Conservation (phyloP, 2,113 vertebrate species). For the Equus przewalskii region DNA sequence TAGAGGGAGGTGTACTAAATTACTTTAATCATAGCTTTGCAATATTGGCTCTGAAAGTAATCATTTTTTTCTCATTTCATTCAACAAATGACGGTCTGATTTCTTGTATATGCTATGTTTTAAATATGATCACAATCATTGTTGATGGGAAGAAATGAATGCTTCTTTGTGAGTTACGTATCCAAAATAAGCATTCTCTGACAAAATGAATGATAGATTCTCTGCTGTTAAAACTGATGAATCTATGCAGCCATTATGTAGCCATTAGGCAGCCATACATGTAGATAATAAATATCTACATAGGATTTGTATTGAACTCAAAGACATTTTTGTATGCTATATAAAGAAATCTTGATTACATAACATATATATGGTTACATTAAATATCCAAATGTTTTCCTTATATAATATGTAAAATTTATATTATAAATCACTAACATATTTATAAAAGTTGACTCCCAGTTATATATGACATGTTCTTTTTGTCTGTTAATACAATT, state of each 20-base stretch:
- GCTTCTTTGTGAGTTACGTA: constrained; percentile 8
- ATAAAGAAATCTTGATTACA: background rate
- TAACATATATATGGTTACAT: background rate
- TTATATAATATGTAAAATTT: background rate
- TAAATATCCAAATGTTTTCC: background rate
- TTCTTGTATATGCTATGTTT: background rate
- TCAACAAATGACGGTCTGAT: constrained; percentile 25
- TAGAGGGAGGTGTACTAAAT: background rate
- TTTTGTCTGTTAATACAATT: background rate
- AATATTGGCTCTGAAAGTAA: background rate
- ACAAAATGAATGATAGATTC: background rate
- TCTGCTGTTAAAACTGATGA: constrained; percentile 9
- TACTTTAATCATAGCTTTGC: constrained; percentile 22
- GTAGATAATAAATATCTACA: background rate
- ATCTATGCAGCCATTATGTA: background rate
- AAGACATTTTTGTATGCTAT: background rate
- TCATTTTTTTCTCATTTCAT: constrained; percentile 32
- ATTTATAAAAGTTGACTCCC: background rate
- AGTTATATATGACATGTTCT: background rate
- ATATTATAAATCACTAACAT: background rate
- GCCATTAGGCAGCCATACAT: too few species aligned
- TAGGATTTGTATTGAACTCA: background rate
- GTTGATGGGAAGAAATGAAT: background rate
- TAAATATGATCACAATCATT: background rate
- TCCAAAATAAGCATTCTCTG: background rate